These are phyloP conservation scores for Egretta garzetta DNA, from an alignment of 2,113 vertebrate species.

Conservation along the genomic window DNA sequence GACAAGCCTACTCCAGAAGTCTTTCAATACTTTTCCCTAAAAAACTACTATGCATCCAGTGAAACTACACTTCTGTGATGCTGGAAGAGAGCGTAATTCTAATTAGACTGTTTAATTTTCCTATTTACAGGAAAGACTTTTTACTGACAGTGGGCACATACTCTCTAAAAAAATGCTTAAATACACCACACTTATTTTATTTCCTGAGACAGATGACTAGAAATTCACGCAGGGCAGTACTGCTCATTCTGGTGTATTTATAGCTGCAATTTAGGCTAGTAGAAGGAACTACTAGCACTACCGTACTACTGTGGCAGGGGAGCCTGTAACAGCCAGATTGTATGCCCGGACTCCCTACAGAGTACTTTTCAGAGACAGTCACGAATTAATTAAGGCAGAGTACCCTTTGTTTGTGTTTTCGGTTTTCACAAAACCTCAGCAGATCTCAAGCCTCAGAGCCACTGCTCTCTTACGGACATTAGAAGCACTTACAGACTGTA, in stretches of 20 bases:
- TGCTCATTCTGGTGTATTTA: not conserved
- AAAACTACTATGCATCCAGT: not conserved
- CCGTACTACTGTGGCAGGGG: not conserved
- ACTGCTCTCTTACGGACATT: not conserved
- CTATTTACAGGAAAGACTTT: not conserved
- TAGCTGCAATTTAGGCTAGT: not conserved
- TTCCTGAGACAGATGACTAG: not conserved
- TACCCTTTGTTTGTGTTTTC: not conserved
- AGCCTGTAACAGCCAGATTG: not conserved
- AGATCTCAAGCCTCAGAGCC: not conserved
- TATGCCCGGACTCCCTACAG: not conserved
- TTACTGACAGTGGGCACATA: not conserved
- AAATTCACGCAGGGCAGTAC: not conserved
- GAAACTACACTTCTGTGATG: not conserved
- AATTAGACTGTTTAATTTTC: not conserved
- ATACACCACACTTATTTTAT: not conserved
- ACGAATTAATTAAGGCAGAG: not conserved
- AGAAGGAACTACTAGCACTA: not conserved
- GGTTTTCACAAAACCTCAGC: not conserved
- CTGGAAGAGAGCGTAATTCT: not conserved
- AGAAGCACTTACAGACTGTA: constrained; percentile 19
- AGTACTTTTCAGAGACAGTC: not conserved
- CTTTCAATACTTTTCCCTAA: not conserved
- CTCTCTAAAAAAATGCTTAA: not conserved
- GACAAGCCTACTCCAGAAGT: not conserved